phyloP scores from a whole-genome alignment of 2,113 vertebrate genomes.

The Cyrtonyx montezumae region DNA sequence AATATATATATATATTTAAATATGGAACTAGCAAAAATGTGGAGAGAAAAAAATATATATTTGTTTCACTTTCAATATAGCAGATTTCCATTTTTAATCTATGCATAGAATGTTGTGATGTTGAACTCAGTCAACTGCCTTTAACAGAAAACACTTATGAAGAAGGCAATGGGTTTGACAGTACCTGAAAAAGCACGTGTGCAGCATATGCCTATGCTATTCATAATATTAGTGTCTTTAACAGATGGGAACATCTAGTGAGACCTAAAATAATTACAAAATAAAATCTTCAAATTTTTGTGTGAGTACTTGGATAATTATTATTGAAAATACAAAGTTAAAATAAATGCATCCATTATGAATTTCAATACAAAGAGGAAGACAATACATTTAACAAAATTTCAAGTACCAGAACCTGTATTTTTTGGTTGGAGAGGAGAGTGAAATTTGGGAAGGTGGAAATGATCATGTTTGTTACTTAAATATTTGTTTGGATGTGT shows the following conservation, averaged over 20 bases:
- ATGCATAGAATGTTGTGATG: neutral
- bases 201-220: neutral
- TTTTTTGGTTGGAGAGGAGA: neutral
- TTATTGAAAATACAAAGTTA: neutral
- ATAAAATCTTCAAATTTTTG: neutral
- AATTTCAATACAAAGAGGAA: neutral
- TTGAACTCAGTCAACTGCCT: neutral
- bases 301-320: neutral
- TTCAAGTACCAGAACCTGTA: neutral
- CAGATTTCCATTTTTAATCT: neutral
- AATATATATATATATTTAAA: neutral
- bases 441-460: neutral
- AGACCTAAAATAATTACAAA: neutral
- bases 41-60: neutral
- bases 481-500: neutral
- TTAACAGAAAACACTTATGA: neutral
- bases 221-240: neutral
- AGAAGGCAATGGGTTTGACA: neutral
- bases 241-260: neutral
- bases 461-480: neutral
- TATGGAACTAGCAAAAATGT: neutral
- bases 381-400: neutral
- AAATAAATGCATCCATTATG: neutral
- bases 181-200: neutral
- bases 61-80: neutral